phyloP scores from a whole-genome alignment of 2,797 vertebrate species.

The Choloepus didactylus region DNA sequence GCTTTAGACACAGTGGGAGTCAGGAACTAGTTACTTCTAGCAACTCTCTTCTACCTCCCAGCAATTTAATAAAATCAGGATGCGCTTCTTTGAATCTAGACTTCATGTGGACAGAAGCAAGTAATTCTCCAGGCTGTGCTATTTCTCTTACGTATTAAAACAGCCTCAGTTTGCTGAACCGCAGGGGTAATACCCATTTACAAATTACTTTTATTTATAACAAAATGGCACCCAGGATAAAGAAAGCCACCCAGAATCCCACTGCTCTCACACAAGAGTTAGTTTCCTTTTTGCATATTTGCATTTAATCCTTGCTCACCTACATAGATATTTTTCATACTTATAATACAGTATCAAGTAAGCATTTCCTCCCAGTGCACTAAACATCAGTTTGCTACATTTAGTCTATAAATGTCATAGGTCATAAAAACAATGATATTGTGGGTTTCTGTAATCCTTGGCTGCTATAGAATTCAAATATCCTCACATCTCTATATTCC shows the following conservation, averaged over 20 bases:
- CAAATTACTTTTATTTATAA: constrained; percentile 28
- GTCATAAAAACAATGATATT: background rate
- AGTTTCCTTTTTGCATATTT: background rate
- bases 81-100: background rate
- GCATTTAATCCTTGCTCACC: background rate
- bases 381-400: background rate
- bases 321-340: background rate
- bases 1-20: accelerated
- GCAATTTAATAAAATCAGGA: background rate
- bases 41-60: background rate
- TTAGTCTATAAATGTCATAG: background rate
- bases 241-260: background rate
- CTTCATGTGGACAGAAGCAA: background rate
- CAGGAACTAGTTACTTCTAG: background rate
- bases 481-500: background rate
- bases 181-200: background rate
- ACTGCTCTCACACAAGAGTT: background rate
- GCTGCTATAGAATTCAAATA: background rate
- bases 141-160: background rate
- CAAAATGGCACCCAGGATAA: background rate
- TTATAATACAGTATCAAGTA: background rate
- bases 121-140: background rate
- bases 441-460: background rate
- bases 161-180: background rate
- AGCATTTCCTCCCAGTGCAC: background rate